Evolutionary conservation across 2,797 vertebrate species (phyloP).

Genomic region (Falco columbarius): DNA sequence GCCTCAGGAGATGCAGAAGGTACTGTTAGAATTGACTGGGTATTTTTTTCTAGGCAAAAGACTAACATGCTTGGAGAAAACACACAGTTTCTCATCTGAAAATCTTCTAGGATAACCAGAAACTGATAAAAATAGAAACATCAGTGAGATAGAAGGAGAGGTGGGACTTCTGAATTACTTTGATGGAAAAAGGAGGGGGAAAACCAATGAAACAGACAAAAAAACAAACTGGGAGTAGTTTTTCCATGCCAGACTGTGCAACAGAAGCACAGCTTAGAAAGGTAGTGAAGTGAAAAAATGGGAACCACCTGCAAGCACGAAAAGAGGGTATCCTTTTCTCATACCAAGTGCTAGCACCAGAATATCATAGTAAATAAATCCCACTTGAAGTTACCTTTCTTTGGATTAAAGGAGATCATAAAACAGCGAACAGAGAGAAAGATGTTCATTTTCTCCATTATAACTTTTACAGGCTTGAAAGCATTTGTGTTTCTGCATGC

Average conservation of each 20-base stretch:
- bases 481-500: not conserved
- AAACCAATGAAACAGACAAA: not conserved
- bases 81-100: not conserved
- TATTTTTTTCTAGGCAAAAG: not conserved
- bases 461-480: not conserved
- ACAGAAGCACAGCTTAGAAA: not conserved
- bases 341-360: not conserved
- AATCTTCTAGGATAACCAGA: not conserved
- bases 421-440: not conserved
- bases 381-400: not conserved
- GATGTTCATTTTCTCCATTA: not conserved
- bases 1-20: not conserved
- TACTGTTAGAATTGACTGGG: not conserved
- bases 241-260: not conserved
- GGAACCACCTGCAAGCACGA: not conserved
- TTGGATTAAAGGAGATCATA: not conserved
- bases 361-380: not conserved
- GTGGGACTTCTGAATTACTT: not conserved
- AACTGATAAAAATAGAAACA: not conserved
- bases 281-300: not conserved
- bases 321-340: not conserved
- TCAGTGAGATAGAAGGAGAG: not conserved
- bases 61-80: not conserved
- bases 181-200: not conserved
- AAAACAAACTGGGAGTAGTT: not conserved